Percentiles rank a stretch among this genome's conserved stretches.
These are phyloP conservation scores for Syngnathus floridae DNA, from an alignment of 2,113 vertebrate genomes.

Conservation along the genomic window DNA sequence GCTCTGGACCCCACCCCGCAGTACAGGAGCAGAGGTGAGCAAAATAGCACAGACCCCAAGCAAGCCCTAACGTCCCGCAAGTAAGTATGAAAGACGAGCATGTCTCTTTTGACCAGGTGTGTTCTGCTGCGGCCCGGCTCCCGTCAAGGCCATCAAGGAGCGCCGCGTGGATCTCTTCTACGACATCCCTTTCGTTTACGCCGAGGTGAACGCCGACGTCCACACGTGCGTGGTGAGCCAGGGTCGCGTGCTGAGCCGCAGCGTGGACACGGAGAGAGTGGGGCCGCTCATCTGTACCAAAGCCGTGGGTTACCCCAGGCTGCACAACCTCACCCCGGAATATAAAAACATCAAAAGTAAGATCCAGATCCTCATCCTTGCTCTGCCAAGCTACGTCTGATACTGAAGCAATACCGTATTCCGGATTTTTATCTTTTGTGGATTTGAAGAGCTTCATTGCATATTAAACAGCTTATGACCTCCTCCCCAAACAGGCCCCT, in stretches of 20 bases:
- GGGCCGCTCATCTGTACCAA: slow-evolving; percentile 71
- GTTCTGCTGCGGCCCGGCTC: slow-evolving; percentile 79
- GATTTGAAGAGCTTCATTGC: not conserved
- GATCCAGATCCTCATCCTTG: not conserved
- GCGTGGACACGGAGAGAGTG: slow-evolving; percentile 53
- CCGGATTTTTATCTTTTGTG: not conserved
- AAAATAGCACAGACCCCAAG: not conserved
- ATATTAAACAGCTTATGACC: not conserved
- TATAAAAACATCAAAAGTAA: slow-evolving; percentile 64
- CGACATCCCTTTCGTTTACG: slow-evolving; percentile 79
- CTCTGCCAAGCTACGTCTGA: too few relatives aligned
- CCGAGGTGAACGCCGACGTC: slow-evolving; percentile 77
- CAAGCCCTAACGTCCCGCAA: not conserved
- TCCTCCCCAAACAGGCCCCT: slow-evolving; percentile 25
- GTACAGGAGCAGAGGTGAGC: slow-evolving; percentile 81
- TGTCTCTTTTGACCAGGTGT: slow-evolving; percentile 52
- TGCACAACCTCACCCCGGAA: slow-evolving; percentile 58
- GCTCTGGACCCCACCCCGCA: slow-evolving; percentile 90
- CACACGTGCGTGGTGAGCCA: slow-evolving; percentile 38
- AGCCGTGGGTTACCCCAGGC: slow-evolving; percentile 31
- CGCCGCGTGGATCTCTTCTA: slow-evolving; percentile 62
- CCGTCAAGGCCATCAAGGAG: slow-evolving; percentile 70
- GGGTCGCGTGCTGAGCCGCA: slow-evolving; percentile 10
- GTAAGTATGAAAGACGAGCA: not conserved
- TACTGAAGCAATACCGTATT: too few relatives aligned